Base-by-base conservation (phyloP, 2,113 vertebrate species). In the Pteropus alecto region DNA sequence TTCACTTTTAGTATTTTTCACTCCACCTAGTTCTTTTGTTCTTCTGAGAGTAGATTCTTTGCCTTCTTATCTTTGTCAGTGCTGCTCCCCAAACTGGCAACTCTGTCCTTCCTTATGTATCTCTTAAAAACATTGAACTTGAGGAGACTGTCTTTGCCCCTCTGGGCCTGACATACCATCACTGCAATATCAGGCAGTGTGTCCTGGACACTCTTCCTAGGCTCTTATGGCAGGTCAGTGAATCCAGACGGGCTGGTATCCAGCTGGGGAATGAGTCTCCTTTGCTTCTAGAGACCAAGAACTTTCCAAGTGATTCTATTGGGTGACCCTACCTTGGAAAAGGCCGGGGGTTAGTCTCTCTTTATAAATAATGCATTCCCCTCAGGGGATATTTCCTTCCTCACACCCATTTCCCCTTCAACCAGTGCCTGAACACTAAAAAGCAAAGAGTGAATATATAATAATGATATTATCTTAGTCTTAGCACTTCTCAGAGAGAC, bases 401-500 rank as follows among this genome's bases (percentile, higher is more conserved):
- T 41, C 58, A 65, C 65, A 41, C 18, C 38, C 21, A 46, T 56
- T 54, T 12, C 9, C 9, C 24, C 19, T 58, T 87, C 35, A 54
- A 43, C 24, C n/a, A 46, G 65, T 15, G 4, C 77, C 60, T 51
- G 94, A 96, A 90, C 19, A 22, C 54, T 58, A 33, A 46, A 90
- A 73, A 19, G 38, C 30, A 58, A 76, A 86, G 65, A 86, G 41
- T 30, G 33, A 78, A 84, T 73, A 61, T 48, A 14, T 19, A 63
- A 35, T 76, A 58, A 58, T 63, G 30, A 71, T 26, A 68, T 33
- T 81, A 51, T 77, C 41, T 93, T 68, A 68, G 24, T 86, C 77
- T 96, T 87, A 88, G 38, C n/a, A 78, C 21, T 94, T 96, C 68
- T 90, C 51, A 48, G 41, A 92, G 90, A 96, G 48, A 71, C 70